Evolutionary conservation across 64 coral and sea anemone genomes (phyloP).

Genomic region (Porites australiensis): DNA sequence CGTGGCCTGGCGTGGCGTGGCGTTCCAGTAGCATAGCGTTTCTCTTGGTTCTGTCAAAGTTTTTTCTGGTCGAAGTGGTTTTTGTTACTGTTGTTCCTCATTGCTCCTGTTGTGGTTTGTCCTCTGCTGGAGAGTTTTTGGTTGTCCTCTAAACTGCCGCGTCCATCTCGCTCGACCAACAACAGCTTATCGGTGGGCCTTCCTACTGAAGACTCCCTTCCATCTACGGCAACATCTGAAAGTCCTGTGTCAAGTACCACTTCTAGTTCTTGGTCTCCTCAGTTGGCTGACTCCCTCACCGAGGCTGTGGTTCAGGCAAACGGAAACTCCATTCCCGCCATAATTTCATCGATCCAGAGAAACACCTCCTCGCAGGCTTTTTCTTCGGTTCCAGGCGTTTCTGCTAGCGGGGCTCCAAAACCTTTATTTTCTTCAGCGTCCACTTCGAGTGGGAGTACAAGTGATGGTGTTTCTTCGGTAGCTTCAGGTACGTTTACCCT

Average conservation of each 20-base stretch:
- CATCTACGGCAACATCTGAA: neutral
- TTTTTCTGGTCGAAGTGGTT: no score
- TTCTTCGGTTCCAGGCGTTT: neutral
- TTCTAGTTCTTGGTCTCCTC: neutral
- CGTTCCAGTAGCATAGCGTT: no score
- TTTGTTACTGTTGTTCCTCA: no score
- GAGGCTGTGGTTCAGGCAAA: neutral
- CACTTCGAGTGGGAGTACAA: no score
- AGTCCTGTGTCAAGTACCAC: neutral
- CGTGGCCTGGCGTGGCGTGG: no score
- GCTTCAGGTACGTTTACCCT: conserved; percentile 5
- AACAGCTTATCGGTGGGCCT: neutral
- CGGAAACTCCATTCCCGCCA: neutral
- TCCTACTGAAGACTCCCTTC: neutral
- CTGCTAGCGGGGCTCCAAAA: neutral
- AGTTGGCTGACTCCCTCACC: neutral
- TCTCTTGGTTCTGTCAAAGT: no score
- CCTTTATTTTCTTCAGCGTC: neutral
- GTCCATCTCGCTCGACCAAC: neutral
- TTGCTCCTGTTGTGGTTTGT: no score
- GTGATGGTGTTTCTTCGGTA: no score
- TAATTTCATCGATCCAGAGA: neutral
- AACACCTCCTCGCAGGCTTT: neutral
- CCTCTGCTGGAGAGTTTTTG: no score
- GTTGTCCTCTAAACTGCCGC: neutral